Base-by-base conservation (phyloP, 2,797 vertebrate genomes). In the Bovichtus diacanthus region DNA sequence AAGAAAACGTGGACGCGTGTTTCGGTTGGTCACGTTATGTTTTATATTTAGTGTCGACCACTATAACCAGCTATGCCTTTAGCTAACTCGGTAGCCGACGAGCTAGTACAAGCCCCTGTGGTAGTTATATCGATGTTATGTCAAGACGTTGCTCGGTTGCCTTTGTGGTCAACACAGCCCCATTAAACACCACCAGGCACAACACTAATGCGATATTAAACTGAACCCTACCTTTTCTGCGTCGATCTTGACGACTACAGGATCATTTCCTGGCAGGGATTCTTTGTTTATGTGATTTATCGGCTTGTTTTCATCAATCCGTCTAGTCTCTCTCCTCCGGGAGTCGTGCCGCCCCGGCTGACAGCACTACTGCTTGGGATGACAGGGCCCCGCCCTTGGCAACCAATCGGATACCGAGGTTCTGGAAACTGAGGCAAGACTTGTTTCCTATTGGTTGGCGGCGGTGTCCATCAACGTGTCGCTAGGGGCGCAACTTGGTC, bases 301-400 rank as follows among this genome's bases (percentile, higher is more conserved):
- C 41, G 64, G 73, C 73, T 86, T 86, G 87, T 92, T 91, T 92
- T 90, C 85, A 94, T 93, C 90, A 84, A 82, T 87, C 74, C 76
- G 78, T 87, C 89, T 83, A 86, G 81, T 83, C 80, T 86, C 86
- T 91, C 85, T 92, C 90, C 90, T 91, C 90, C 91, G 75, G 80
- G 81, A 89, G 74, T 90, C 92, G 90, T 89, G 87, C 84, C 80
- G 89, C 88, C 85, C 86, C 80, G 88, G 92, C 92, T 93, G 93
- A 88, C 94, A 94, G 94, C 85, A 13, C 82, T 70, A 64, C 79
- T 43, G 86, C 84, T 76, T 50, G 25, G 81, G 90, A 92, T 90
- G 86, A 85, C 69, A 74, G 53, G 36, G 88, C 85, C 80, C 91
- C 95, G 88, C 95, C 95, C 95, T 25, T 96, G 87, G 93, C 89